Base-by-base conservation (phyloP, 2,113 vertebrate species). In the Gila orcuttii region DNA sequence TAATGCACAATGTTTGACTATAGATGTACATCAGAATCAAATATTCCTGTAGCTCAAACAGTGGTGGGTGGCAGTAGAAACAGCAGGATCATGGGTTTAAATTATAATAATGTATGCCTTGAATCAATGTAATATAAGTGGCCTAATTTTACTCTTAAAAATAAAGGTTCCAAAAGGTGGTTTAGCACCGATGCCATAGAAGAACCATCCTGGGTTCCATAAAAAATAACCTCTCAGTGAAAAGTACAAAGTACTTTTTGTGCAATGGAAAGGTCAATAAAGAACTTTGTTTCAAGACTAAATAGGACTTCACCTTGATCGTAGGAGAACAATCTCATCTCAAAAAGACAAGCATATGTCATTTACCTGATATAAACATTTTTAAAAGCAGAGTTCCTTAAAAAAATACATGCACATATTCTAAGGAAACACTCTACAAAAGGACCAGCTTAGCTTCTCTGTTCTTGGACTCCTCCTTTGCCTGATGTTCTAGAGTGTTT, bases 401-500 rank as follows among this genome's bases (percentile, higher is more conserved):
- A 71, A 45, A 25, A 59, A 73, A 73, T 4, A 45, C 21, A 10
- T n/a, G 21, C 39, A 74, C 23, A 25, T 6, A 6, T n/a, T 25
- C 52, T 57, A 13, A 21, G 31, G 31, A 78, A 78, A 39, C 55
- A 57, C 2, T 33, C 2, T 33, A 23, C 5, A 57, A 11, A 2
- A 33, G 8, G 42, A 47, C 52, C 55, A 36, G 31, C 76, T 59
- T 21, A 33, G 28, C 55, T 21, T 60, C 21, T 42, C 57, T 45
- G 23, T 31, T 15, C n/a, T 76, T 13, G n/a, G 45, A 17, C 47
- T 78, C 50, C 19, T 36, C 59, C 59, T 62, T 52, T 50, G 62
- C 15, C 64, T 69, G 62, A 69, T 69, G 79, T 82, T 82, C 42
- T 33, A 69, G 17, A 33, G 28, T 68, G 15, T 82, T 69, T 69